phyloP scores from a whole-genome alignment of 2,888 invertebrate species.

The Tortricodes alternella region DNA sequence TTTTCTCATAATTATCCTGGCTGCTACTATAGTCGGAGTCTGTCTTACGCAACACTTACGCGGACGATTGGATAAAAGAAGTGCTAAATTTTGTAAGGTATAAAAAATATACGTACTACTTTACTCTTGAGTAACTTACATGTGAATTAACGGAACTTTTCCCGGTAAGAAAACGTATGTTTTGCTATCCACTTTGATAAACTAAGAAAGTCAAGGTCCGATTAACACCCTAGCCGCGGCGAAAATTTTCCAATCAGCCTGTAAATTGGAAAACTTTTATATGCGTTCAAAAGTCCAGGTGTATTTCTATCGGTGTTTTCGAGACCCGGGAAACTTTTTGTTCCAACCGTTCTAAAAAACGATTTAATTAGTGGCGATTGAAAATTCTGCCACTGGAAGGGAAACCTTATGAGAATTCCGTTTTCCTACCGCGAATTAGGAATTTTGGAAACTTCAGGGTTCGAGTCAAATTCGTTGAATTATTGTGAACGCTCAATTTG shows the following conservation, averaged over 20 bases:
- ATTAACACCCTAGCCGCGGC: slow-evolving; percentile 79
- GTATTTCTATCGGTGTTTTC: slow-evolving; percentile 72
- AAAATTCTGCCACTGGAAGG: slow-evolving; percentile 47
- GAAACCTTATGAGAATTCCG: slow-evolving; percentile 39
- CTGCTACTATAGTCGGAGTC: no score
- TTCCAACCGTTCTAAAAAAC: slow-evolving; percentile 59
- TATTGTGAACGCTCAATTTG: not conserved
- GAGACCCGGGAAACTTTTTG: slow-evolving; percentile 65
- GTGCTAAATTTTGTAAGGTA: no score
- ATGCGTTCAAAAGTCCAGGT: slow-evolving; percentile 81
- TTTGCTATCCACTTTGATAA: slow-evolving; percentile 61
- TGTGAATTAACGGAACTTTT: not conserved
- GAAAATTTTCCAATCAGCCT: slow-evolving; percentile 81
- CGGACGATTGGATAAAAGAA: no score
- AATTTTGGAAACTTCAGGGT: slow-evolving; percentile 5
- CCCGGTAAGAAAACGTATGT: not conserved
- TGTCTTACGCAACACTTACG: no score
- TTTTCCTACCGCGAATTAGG: slow-evolving; percentile 35
- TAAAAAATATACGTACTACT: no score
- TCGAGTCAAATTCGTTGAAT: not conserved
- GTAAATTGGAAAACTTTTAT: slow-evolving; percentile 83
- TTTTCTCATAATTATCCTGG: no score
- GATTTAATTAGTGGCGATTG: slow-evolving; percentile 63
- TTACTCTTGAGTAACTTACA: no score
- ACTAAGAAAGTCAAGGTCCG: slow-evolving; percentile 72